Evolutionary conservation across 2,888 invertebrate species (phyloP).

Genomic region (Nephrotoma appendiculata): DNA sequence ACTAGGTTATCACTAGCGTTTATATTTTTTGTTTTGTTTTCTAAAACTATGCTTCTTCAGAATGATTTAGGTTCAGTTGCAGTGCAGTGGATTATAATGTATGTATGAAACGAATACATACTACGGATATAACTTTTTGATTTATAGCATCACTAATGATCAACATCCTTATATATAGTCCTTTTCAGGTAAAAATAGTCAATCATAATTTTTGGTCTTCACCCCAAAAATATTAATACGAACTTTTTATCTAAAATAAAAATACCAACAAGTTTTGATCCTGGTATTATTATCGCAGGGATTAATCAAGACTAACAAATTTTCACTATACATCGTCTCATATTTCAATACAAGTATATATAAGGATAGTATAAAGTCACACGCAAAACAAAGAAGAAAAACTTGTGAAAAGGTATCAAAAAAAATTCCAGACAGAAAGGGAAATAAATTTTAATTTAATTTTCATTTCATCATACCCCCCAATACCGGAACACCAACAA

Average conservation of each 20-base stretch:
- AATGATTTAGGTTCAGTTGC: neutral
- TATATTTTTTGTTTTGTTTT: neutral
- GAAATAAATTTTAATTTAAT: neutral
- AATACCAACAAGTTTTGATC: neutral
- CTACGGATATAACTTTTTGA: neutral
- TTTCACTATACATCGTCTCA: neutral
- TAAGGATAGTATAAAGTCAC: neutral
- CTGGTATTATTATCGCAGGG: neutral
- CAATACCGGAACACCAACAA: neutral
- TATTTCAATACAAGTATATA: neutral
- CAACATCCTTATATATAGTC: neutral
- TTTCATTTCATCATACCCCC: neutral
- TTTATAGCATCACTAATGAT: neutral
- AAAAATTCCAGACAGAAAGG: neutral
- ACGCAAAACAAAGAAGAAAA: neutral
- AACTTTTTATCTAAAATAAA: neutral
- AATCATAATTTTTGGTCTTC: neutral
- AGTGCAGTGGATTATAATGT: neutral
- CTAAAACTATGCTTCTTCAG: neutral
- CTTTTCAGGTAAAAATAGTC: neutral
- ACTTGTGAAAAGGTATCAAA: neutral
- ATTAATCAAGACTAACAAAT: neutral
- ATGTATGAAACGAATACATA: neutral
- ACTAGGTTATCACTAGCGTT: neutral
- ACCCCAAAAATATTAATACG: neutral